Base-by-base conservation (phyloP, 2,797 vertebrate species). In the Phrynocephalus forsythii region DNA sequence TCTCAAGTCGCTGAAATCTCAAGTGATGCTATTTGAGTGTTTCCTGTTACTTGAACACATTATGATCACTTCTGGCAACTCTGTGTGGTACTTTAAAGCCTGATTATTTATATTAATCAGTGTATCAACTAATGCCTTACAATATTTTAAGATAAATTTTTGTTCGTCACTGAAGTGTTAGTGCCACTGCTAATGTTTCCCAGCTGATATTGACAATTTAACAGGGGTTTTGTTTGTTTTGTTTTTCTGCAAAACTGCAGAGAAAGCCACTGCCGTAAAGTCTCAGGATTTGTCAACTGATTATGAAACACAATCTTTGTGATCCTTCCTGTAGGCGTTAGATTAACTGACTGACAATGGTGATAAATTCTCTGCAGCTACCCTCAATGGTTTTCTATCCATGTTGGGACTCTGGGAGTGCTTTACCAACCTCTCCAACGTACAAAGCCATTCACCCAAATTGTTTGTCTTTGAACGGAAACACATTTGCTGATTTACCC, bases 241-340 rank as follows among this genome's bases (percentile, higher is more conserved):
- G 38, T 44, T 44, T 44, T 44, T 44, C 38, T 44, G 38, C 38
- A 44, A 67, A 66, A 75, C 38, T 67, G 28, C 60, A 33, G 22
- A 67, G 24, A 9, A 30, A 44, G 33, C 8, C 75, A 13, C 28
- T 68, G 22, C 22, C 38, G 30, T 33, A 66, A 77, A 79, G 67
- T 38, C 1, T 3, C 83, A 24, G 84, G 44, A 56, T 33, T 92
- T 94, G 92, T 91, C 92, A 91, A 91, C 94, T 90, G 86, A 83
- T 26, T 73, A 75, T 0, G 2, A 69, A 75, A 87, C 38, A 83
- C 88, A 86, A 24, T 50, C 38, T 85, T 87, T 89, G 52, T 66
- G 87, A 83, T 84, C 75, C 68, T 83, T 88, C 60, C 69, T 72
- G 80, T 91, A 91, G 73, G 44, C 79, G 81, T 85, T 30, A 78